Percentiles rank a stretch among this genome's conserved stretches.
These are phyloP conservation scores for Calcarius lapponicus DNA, from an alignment of 2,797 vertebrate genomes.

Conservation along the genomic window DNA sequence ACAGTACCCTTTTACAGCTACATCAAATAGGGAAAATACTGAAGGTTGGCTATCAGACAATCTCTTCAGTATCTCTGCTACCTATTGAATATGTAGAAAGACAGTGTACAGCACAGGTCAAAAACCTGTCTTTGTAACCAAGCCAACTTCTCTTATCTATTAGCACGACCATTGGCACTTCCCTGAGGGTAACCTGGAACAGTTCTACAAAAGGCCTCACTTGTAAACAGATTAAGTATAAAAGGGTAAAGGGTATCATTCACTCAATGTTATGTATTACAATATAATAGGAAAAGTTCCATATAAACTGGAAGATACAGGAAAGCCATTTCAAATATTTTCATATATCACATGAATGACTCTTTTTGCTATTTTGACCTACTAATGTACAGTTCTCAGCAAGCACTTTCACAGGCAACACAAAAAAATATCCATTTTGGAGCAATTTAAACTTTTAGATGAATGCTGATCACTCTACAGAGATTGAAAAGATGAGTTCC, in stretches of 20 bases:
- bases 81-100: neutral
- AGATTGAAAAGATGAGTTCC: neutral
- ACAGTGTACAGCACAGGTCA: neutral
- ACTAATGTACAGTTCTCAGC: neutral
- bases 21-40: neutral
- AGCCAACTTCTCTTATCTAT: neutral
- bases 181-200: neutral
- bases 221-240: neutral
- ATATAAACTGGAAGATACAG: neutral
- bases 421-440: neutral
- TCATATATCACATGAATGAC: neutral
- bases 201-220: neutral
- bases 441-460: neutral
- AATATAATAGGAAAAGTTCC: neutral
- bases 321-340: neutral
- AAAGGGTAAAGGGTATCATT: neutral
- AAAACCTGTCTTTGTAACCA: neutral
- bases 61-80: neutral
- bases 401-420: neutral
- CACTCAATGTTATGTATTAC: neutral
- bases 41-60: neutral
- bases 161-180: neutral
- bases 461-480: neutral
- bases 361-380: neutral
- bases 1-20: neutral